Evolutionary conservation across 2,797 vertebrate genomes (phyloP), one percentile per base, ranked within the genome.

Genomic region (Chaenodraco wilsoni): DNA sequence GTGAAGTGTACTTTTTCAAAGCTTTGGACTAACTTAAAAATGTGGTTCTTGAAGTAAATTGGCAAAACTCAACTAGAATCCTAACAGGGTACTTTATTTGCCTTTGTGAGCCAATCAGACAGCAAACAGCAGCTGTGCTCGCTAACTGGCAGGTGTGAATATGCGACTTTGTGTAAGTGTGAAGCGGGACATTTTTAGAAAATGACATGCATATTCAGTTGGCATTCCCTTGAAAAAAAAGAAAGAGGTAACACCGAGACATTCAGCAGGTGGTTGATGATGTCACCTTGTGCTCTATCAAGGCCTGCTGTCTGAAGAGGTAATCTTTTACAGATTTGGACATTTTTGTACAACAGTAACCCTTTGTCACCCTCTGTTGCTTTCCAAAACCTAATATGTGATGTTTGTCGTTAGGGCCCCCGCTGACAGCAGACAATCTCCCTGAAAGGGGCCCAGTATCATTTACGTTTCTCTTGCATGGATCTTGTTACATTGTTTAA

Each of bases 121-220:
- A 69, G 44, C 31, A 60, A 17, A 60, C 55, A 67, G 33, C 61
- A 72, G 73, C 71, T 84, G 63, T 66, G 57, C 65, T 81, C 71
- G 69, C 63, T 66, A 77, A 65, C 33, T 76, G 55, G 15, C 64
- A 82, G 59, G 76, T 72, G 61, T 82, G 77, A 85, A 58, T 64
- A 44, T 69, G 48, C 62, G 66, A 76, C 63, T 58, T 54, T 55
- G 49, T 72, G 64, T 81, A 72, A 57, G 62, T 73, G 73, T 67
- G 72, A 85, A 75, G 56, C 23, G 46, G 55, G 57, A 64, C 65
- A 40, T 66, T 86, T 87, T 84, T 76, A 69, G 66, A 74, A 81
- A 79, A 75, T 13, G 12, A n/a, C 63, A 64, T 76, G 57, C 61
- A 73, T 60, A 68, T 72, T 75, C 19, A 72, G 54, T 50, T 69